Conservation (phyloP, 2,888 invertebrate genomes). For the Salpingus planirostris region DNA sequence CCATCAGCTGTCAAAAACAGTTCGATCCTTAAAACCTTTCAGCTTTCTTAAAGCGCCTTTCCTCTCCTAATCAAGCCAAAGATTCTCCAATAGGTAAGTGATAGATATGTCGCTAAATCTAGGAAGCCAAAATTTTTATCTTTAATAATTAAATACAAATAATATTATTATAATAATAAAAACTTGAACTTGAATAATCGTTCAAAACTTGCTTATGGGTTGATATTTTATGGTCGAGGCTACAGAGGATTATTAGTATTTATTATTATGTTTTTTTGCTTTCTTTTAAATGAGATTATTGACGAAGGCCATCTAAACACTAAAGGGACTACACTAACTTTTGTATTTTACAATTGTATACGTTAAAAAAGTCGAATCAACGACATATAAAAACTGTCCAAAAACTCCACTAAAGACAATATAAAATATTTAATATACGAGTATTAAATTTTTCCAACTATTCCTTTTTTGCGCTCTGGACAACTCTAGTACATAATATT, state of each 20-base stretch:
- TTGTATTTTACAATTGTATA: conserved; percentile 41
- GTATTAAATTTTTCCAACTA: conserved; percentile 30
- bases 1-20: conserved; percentile 8
- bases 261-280: too few species aligned
- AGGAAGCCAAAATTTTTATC: conserved; percentile 10
- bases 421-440: conserved; percentile 37
- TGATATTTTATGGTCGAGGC: too few species aligned
- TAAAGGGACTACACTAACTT: conserved; percentile 35
- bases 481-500: conserved; percentile 23
- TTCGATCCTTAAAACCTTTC: conserved; percentile 4
- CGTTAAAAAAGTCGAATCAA: conserved; percentile 38
- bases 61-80: too few species aligned
- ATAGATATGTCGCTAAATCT: conserved; percentile 16
- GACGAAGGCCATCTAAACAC: conserved; percentile 28
- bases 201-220: too few species aligned
- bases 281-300: conserved; percentile 12
- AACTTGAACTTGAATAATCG: too few species aligned
- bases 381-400: conserved; percentile 41
- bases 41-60: too few species aligned
- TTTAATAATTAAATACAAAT: conserved; percentile 7
- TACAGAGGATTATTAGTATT: too few species aligned
- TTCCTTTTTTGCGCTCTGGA: conserved; percentile 25
- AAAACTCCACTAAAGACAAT: conserved; percentile 36
- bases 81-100: too few species aligned
- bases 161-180: conserved; percentile 11